These are phyloP conservation scores for Xyrauchen texanus DNA, from an alignment of 2,113 vertebrate genomes.

Conservation along the genomic window DNA sequence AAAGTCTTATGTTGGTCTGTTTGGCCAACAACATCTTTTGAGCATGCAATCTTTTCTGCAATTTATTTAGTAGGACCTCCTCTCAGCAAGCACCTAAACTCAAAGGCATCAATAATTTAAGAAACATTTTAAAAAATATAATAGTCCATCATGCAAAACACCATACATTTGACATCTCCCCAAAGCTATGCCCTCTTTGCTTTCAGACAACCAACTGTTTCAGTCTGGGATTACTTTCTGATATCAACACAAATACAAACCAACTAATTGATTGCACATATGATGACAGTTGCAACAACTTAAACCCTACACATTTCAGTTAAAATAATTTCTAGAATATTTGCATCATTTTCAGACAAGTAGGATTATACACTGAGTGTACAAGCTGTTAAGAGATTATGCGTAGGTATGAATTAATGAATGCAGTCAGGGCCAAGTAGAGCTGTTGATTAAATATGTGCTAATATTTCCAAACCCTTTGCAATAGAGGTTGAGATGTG, in stretches of 20 bases:
- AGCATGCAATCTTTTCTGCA: neutral
- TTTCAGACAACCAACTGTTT: conserved; percentile 9
- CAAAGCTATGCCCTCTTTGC: too few species aligned
- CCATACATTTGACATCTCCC: conserved; percentile 3
- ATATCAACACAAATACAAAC: conserved; percentile 22
- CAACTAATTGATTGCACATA: conserved; percentile 7
- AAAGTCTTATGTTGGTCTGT: conserved; percentile 17
- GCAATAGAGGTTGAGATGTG: too few species aligned
- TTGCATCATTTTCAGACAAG: conserved; percentile 15
- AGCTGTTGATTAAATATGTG: conserved; percentile 27
- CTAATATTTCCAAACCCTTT: conserved; percentile 9
- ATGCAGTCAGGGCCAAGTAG: neutral
- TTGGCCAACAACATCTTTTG: neutral
- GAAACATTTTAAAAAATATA: neutral
- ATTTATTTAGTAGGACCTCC: neutral
- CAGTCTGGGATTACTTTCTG: neutral
- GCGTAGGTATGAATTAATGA: neutral
- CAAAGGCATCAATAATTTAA: conserved; percentile 8
- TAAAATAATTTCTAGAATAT: conserved; percentile 1
- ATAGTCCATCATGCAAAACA: conserved; percentile 19
- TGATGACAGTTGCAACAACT: neutral
- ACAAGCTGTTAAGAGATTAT: neutral
- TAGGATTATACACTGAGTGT: conserved; percentile 3
- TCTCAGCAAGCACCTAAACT: neutral
- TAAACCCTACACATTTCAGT: conserved; percentile 14